Percentiles rank a stretch among this genome's conserved stretches.
phyloP scores from a whole-genome alignment of 1,140 invertebrate species.

The Venustaconcha ellipsiformis region DNA sequence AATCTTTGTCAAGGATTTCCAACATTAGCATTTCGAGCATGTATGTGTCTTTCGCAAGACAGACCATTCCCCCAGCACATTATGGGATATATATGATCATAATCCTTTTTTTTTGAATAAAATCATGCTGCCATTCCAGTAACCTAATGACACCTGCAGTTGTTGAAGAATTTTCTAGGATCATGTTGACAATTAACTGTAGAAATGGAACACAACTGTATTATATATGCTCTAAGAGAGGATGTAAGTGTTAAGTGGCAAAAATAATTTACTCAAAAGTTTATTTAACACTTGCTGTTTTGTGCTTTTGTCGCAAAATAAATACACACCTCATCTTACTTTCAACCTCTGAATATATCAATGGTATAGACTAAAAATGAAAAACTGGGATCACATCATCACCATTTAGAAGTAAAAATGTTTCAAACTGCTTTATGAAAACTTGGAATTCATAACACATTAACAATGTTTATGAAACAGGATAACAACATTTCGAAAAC shows the following conservation, averaged over 20 bases:
- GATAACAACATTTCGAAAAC: not conserved
- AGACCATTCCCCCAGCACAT: slow-evolving; percentile 9
- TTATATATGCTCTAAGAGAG: not conserved
- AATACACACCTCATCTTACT: not conserved
- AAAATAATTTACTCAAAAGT: too few species aligned
- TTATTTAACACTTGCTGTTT: not conserved
- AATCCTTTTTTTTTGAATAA: not conserved
- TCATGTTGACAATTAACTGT: slow-evolving; percentile 11
- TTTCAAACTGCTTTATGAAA: not conserved
- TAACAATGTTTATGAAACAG: not conserved
- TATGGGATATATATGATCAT: slow-evolving; percentile 3
- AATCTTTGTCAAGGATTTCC: not conserved
- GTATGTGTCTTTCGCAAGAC: slow-evolving; percentile 9
- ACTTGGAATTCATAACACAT: not conserved
- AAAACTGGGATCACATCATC: too few species aligned
- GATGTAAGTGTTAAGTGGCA: not conserved
- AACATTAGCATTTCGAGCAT: slow-evolving; percentile 9
- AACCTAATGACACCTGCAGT: slow-evolving; percentile 7
- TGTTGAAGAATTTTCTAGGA: slow-evolving; percentile 12
- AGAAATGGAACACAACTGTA: not conserved
- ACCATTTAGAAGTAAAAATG: too few species aligned
- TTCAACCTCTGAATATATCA: not conserved
- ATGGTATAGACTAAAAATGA: not conserved
- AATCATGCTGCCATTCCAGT: too few species aligned
- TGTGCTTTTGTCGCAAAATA: not conserved